A percentile compares a stretch with the other conserved stretches of the same genome.
These are phyloP conservation scores for Lerema accius DNA, from an alignment of 1,140 invertebrate genomes.

Conservation along the genomic window DNA sequence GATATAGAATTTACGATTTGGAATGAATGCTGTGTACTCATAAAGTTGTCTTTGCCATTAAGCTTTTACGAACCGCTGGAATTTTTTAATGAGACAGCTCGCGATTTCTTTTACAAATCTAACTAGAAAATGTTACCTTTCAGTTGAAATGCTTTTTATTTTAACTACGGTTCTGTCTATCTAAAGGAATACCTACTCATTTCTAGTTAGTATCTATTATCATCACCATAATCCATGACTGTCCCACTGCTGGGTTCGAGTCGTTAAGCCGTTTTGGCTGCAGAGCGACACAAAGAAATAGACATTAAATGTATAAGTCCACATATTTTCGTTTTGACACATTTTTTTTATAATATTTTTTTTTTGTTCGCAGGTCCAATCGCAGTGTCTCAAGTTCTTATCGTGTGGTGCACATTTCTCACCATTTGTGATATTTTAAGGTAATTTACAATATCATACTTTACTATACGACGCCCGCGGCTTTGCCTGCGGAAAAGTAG, in stretches of 20 bases:
- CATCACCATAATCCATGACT: too few relatives aligned
- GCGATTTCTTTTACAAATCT: constrained; percentile 1
- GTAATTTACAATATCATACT: too few relatives aligned
- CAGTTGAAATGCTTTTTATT: neutral
- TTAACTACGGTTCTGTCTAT: neutral
- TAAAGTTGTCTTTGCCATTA: constrained; percentile 4
- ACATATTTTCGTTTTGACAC: too few relatives aligned
- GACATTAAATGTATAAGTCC: too few relatives aligned
- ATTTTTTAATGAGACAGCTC: constrained; percentile 5
- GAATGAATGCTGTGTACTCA: constrained; percentile 5
- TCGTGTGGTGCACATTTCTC: neutral
- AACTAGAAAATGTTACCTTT: constrained; percentile 1
- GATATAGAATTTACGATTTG: neutral
- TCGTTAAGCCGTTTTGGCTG: too few relatives aligned
- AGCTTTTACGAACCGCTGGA: constrained; percentile 1
- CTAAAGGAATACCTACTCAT: neutral
- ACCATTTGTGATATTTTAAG: neutral
- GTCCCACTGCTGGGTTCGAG: too few relatives aligned
- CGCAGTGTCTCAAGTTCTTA: neutral
- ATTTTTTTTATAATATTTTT: too few relatives aligned
- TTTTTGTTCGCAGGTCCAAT: neutral
- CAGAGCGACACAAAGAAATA: too few relatives aligned
- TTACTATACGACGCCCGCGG: too few relatives aligned
- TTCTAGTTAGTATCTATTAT: too few relatives aligned
- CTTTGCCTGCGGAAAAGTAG: too few relatives aligned